Evolutionary conservation across 2,113 vertebrate species (phyloP).

Genomic region (Spea multiplicata): DNA sequence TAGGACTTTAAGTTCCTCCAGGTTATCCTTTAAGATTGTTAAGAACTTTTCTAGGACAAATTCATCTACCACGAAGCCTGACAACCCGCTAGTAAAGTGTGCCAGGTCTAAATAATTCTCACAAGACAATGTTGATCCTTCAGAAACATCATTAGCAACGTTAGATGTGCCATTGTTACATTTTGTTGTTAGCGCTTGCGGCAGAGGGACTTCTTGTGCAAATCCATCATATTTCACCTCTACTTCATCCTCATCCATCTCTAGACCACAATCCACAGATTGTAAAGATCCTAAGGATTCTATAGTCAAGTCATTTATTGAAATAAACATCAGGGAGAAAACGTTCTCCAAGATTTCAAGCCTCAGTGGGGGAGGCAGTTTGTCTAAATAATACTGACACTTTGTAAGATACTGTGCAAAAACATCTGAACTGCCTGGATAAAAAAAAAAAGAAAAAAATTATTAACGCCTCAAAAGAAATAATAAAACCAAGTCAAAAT

Average conservation of each 20-base stretch:
- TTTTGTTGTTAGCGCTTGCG: constrained; percentile 53
- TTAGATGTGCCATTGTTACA: constrained; percentile 40
- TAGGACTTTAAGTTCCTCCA: constrained; percentile 75
- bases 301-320: constrained; percentile 79
- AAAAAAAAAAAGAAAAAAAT: constrained; percentile 1
- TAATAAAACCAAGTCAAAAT: background rate
- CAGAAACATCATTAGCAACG: constrained; percentile 27
- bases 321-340: constrained; percentile 91
- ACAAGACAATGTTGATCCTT: constrained; percentile 12
- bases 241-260: constrained; percentile 56
- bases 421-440: constrained; percentile 67
- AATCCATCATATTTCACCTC: constrained; percentile 4
- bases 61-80: constrained; percentile 82
- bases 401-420: constrained; percentile 80
- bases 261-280: constrained; percentile 60
- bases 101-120: constrained; percentile 69
- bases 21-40: constrained; percentile 75
- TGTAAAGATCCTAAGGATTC: constrained; percentile 53
- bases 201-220: constrained; percentile 38
- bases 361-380: constrained; percentile 77
- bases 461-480: background rate
- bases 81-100: constrained; percentile 69
- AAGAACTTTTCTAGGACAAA: constrained; percentile 79
- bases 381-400: constrained; percentile 82
- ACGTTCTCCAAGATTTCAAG: constrained; percentile 96